A percentile compares a stretch with the other conserved stretches of the same genome.
These are phyloP conservation scores for Monoplex corrugatus DNA, from an alignment of 2,888 invertebrate genomes.

Conservation along the genomic window DNA sequence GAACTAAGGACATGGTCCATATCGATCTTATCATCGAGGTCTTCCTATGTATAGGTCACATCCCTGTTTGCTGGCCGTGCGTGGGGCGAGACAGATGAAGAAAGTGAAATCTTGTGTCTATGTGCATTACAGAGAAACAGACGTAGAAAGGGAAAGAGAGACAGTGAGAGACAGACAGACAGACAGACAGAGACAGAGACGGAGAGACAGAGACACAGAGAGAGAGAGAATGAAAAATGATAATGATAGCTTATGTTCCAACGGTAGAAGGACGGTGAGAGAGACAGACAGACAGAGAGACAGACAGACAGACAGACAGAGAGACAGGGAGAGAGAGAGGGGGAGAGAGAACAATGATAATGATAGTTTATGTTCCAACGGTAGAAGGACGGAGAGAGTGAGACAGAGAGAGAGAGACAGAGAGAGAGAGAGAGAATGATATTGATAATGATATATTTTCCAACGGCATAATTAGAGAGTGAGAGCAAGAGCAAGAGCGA, in stretches of 20 bases:
- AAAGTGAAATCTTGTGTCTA: no score
- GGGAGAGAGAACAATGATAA: no score
- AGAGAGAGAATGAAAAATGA: neutral
- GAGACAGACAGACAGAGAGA: slow-evolving; percentile 1
- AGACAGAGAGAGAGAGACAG: neutral
- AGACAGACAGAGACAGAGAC: slow-evolving; percentile 30
- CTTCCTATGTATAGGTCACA: no score
- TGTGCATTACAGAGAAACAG: neutral
- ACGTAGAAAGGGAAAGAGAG: neutral
- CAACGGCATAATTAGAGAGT: no score
- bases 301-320: slow-evolving; percentile 23
- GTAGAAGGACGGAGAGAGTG: no score
- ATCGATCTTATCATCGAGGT: no score
- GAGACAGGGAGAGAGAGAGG: neutral
- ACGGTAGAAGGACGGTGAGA: neutral
- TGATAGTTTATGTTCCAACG: no score
- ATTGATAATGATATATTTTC: no score
- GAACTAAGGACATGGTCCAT: no score
- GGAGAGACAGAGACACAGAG: neutral
- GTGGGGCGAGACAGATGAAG: no score
- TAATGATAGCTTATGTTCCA: no score
- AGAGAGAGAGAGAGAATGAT: slow-evolving; percentile 21
- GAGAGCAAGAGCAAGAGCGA: slow-evolving; percentile 18
- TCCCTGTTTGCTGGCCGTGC: no score
- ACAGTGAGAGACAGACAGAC: slow-evolving; percentile 6